Percentiles rank a stretch among this genome's conserved stretches.
These are phyloP conservation scores for Enteromius treurensis DNA, from an alignment of 2,797 vertebrate genomes.

Conservation along the genomic window DNA sequence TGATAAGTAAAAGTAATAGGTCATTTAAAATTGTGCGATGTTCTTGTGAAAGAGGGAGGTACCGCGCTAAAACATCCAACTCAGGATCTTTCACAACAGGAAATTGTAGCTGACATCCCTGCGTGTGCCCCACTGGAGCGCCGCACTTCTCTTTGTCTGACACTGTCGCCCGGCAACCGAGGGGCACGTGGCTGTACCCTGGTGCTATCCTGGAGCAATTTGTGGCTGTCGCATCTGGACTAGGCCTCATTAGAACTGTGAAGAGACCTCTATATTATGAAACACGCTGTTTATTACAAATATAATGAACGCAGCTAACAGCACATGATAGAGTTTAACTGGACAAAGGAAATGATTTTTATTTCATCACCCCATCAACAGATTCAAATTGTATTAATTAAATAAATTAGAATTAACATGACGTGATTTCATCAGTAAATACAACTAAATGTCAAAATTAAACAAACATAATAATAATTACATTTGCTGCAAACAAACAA, in stretches of 20 bases:
- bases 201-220: slow-evolving; percentile 37
- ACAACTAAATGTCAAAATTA: neutral
- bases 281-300: slow-evolving; percentile 9
- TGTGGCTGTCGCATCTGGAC: slow-evolving; percentile 24
- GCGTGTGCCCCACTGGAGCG: slow-evolving; percentile 11
- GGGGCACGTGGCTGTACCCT: slow-evolving; percentile 31
- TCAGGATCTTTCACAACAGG: neutral
- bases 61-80: neutral
- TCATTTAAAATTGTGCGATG: neutral
- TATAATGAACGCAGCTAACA: slow-evolving; percentile 18
- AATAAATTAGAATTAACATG: neutral
- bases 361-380: neutral
- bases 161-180: slow-evolving; percentile 37
- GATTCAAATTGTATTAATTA: neutral
- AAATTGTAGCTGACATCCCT: slow-evolving; percentile 38
- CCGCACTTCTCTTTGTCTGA: slow-evolving; percentile 18
- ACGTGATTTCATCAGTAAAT: neutral
- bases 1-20: neutral
- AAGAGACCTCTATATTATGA: slow-evolving; percentile 24
- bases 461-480: neutral
- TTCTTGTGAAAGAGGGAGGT: neutral
- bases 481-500: no score
- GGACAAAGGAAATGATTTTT: neutral
- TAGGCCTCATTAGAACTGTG: slow-evolving; percentile 32
- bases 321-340: neutral